Conservation (phyloP, 2,888 invertebrate genomes). For the Apamea sordens region DNA sequence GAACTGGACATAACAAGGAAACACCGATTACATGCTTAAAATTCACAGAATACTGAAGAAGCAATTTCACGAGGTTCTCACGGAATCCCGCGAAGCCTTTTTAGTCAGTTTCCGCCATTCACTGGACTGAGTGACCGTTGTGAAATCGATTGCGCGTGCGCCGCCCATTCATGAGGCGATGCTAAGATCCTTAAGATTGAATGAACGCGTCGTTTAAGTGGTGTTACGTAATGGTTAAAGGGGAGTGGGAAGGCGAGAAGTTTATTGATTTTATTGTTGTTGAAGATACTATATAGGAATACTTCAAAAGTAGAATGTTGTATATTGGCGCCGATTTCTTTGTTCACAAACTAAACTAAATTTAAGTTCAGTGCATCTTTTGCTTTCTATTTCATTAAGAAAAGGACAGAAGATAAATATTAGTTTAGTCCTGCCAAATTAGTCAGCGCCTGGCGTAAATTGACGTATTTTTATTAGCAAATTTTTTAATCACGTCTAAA, state of each 20-base stretch:
- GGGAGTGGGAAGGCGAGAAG: background rate
- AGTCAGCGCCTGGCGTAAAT: too few species aligned
- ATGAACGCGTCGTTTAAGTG: constrained; percentile 61
- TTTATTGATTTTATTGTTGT: constrained; percentile 42
- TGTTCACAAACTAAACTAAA: too few species aligned
- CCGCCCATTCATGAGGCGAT: constrained; percentile 77
- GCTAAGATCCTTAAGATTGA: constrained; percentile 73
- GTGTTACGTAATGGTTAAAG: constrained; percentile 50
- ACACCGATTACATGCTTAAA: constrained; percentile 76
- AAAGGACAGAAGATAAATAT: too few species aligned
- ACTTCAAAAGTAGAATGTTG: constrained; percentile 14
- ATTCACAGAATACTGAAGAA: constrained; percentile 61
- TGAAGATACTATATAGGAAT: background rate
- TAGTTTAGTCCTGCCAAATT: too few species aligned
- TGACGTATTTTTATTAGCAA: too few species aligned
- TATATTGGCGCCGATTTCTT: background rate
- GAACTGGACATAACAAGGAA: constrained; percentile 79
- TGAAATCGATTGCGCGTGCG: constrained; percentile 78
- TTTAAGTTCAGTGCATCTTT: too few species aligned
- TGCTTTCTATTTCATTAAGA: too few species aligned
- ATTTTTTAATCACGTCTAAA: too few species aligned
- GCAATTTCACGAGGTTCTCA: constrained; percentile 68
- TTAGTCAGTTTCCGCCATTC: constrained; percentile 74
- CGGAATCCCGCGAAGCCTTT: constrained; percentile 77
- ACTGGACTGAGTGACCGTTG: constrained; percentile 73